phyloP scores from a whole-genome alignment of 2,113 vertebrate species.

The Emydocephalus ijimae region DNA sequence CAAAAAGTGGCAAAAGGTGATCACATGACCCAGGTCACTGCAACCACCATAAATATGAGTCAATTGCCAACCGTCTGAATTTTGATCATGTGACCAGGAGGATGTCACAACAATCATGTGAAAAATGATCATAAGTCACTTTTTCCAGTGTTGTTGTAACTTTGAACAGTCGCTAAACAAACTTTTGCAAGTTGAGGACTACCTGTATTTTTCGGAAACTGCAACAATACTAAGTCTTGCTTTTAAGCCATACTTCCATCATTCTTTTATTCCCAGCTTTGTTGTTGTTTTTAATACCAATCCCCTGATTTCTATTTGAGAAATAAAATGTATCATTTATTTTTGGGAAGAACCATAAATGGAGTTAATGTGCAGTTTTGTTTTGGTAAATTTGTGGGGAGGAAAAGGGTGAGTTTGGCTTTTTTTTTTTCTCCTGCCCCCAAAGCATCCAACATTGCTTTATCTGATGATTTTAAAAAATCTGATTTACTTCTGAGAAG shows the following conservation, averaged over 20 bases:
- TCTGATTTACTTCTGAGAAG: not conserved
- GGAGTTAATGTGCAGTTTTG: not conserved
- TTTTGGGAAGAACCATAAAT: not conserved
- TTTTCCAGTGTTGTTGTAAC: not conserved
- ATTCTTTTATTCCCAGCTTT: not conserved
- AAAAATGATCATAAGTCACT: not conserved
- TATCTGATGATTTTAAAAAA: not conserved
- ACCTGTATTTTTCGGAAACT: not conserved
- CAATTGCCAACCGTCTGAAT: no score
- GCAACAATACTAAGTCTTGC: not conserved
- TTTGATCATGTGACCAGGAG: not conserved
- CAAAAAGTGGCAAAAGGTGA: not conserved
- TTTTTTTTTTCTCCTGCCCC: not conserved
- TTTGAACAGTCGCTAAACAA: not conserved
- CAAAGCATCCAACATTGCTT: not conserved
- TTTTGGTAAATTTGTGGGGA: not conserved
- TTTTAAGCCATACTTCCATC: not conserved
- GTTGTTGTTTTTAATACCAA: not conserved
- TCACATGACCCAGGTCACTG: not conserved
- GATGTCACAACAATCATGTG: not conserved
- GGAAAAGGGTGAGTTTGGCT: not conserved
- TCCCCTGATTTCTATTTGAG: not conserved
- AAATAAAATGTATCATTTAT: not conserved
- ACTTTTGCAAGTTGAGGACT: not conserved
- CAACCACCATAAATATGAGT: not conserved